phyloP scores from a whole-genome alignment of 2,113 vertebrate genomes.

The Epinephelus cyanopodus region DNA sequence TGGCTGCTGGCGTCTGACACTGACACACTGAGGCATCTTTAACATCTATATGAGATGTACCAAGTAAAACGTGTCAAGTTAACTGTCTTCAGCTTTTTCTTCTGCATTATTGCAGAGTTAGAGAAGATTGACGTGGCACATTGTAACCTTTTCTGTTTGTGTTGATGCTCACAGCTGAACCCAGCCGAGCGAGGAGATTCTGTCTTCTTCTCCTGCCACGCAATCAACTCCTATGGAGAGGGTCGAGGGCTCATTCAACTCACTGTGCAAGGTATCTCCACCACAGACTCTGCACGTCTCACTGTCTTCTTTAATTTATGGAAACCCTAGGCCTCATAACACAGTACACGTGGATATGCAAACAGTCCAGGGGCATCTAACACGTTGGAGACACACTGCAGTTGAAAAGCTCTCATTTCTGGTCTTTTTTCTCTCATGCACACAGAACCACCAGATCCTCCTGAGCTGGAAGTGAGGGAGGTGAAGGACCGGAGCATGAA shows the following conservation, averaged over 20 bases:
- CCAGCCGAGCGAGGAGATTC: conserved; percentile 97
- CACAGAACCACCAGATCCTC: conserved; percentile 96
- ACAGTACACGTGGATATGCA: background rate
- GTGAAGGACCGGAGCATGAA: conserved; percentile 99
- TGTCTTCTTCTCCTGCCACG: conserved; percentile 98
- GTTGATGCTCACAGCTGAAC: conserved; percentile 86
- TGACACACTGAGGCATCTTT: too few species aligned
- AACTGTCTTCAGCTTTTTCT: background rate
- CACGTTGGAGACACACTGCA: background rate
- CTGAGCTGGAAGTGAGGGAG: conserved; percentile 95
- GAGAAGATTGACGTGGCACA: background rate
- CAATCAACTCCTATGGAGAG: conserved; percentile 98
- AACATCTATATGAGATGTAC: too few species aligned
- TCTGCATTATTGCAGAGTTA: background rate
- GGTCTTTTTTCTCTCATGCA: background rate
- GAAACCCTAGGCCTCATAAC: background rate
- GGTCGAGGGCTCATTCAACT: conserved; percentile 98
- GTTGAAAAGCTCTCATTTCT: background rate
- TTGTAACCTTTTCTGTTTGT: conserved; percentile 10
- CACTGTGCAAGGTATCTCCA: conserved; percentile 94
- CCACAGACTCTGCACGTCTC: background rate
- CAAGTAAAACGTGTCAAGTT: too few species aligned
- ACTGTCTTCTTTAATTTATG: background rate
- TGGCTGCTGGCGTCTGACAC: too few species aligned
- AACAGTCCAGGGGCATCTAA: background rate